phyloP scores from a whole-genome alignment of 2,797 vertebrate genomes.

The Melanotaenia nigrans region DNA sequence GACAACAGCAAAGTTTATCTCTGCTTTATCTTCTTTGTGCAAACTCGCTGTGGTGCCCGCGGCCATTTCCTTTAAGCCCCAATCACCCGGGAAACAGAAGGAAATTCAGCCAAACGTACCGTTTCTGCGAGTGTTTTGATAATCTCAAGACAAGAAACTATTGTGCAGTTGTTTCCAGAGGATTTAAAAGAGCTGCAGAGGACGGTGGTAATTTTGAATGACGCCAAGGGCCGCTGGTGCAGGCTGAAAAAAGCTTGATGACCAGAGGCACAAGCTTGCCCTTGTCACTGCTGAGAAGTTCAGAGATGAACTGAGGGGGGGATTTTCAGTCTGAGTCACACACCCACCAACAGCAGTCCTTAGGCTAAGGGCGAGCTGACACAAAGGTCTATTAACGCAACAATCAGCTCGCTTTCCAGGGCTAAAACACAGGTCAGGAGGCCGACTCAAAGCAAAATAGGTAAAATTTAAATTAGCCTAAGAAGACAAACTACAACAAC shows the following conservation, averaged over 20 bases:
- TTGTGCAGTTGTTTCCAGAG: constrained; percentile 38
- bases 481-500: constrained; percentile 7
- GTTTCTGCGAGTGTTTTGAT: constrained; percentile 51
- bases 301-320: constrained; percentile 44
- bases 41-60: constrained; percentile 41
- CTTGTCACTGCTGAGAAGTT: constrained; percentile 60
- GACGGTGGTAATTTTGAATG: constrained; percentile 44
- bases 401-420: constrained; percentile 49
- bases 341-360: constrained; percentile 50
- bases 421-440: constrained; percentile 33
- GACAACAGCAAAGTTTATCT: constrained; percentile 47
- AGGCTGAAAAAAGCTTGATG: constrained; percentile 39
- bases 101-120: constrained; percentile 35
- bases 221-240: constrained; percentile 38
- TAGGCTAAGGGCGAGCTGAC: constrained; percentile 52
- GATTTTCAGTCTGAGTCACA: constrained; percentile 62
- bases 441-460: constrained; percentile 49
- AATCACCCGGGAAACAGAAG: constrained; percentile 51
- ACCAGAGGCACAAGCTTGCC: constrained; percentile 56
- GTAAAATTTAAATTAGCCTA: constrained; percentile 53
- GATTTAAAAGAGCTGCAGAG: constrained; percentile 37
- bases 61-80: constrained; percentile 41
- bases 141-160: constrained; percentile 56
- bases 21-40: constrained; percentile 59
- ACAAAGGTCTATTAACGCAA: constrained; percentile 70